Evolutionary conservation across 2,113 vertebrate species (phyloP), one percentile per base, ranked within the genome.

Genomic region (Synodontis membranacea): DNA sequence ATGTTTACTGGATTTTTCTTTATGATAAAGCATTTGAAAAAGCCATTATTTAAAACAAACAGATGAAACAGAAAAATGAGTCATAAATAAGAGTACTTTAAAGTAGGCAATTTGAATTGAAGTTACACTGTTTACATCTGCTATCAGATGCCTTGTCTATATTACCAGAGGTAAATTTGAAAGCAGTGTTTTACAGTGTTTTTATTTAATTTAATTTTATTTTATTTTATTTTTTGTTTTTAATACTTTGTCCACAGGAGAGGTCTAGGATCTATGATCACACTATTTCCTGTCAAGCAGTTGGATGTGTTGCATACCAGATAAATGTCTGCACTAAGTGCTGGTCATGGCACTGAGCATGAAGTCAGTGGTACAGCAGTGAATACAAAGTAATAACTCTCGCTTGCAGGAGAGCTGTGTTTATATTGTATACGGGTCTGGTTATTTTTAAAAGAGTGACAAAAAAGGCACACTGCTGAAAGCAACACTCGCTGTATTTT

Each of bases 341-440:
- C 42, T 39, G 46, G 39, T 75, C 46, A 50, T 50, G 14, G 44
- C 48, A 78, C 10, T 52, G 75, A 78, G n/a, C 21, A 52, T 52
- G 34, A 78, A 48, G 48, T 52, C 75, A 78, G 46, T 52, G 75
- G 28, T 34, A 34, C 1, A 21, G 48, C 8, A 19, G 8, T 52
- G n/a, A 50, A 52, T 50, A 78, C 74, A 50, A 78, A 52, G 15
- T 52, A 76, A n/a, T 78, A 75, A 75, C 42, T 46, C 42, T 28
- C 46, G 42, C 72, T 25, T 46, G 25, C 11, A 75, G 42, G 25
- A 46, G 8, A 74, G 39, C 23, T 50, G 3, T 78, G 48, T 78
- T 78, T 78, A 52, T 52, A 50, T 52, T 78, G 3, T 34, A 34
- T n/a, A 21, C 46, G 21, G 28, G 28, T 78, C 75, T 50, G 75